These are phyloP conservation scores for Megalurothrips usitatus DNA, from an alignment of 2,888 invertebrate species.

Conservation along the genomic window DNA sequence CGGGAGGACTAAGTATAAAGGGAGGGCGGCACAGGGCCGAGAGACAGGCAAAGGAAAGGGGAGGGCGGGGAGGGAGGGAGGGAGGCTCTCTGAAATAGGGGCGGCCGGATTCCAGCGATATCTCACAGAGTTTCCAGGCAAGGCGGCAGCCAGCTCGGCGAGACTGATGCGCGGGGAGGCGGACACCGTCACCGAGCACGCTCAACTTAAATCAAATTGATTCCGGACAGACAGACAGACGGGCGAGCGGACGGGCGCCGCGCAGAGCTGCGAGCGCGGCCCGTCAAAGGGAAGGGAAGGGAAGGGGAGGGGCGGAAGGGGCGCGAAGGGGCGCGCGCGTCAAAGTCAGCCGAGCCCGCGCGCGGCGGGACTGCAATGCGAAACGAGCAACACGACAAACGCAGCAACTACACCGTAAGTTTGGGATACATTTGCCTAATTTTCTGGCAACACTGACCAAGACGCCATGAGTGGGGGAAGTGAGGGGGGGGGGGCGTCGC, in stretches of 20 bases:
- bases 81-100: background rate
- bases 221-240: background rate
- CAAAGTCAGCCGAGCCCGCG: background rate
- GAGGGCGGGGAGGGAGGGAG: background rate
- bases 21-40: background rate
- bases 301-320: no score
- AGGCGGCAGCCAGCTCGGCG: no score
- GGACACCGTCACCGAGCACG: background rate
- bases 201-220: conserved; percentile 7
- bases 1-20: background rate
- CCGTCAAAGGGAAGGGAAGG: no score
- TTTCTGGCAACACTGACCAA: no score
- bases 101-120: background rate
- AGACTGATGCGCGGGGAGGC: background rate
- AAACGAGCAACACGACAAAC: background rate
- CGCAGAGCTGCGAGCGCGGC: background rate
- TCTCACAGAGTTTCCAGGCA: background rate
- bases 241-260: background rate
- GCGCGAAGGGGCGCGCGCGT: background rate
- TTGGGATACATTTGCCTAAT: no score
- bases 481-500: no score
- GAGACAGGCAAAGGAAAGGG: background rate
- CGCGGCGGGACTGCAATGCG: background rate
- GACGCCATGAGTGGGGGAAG: no score
- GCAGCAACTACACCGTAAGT: no score